These are phyloP conservation scores for Drosophila sproati DNA, from an alignment of 1,140 invertebrate species.

Conservation along the genomic window DNA sequence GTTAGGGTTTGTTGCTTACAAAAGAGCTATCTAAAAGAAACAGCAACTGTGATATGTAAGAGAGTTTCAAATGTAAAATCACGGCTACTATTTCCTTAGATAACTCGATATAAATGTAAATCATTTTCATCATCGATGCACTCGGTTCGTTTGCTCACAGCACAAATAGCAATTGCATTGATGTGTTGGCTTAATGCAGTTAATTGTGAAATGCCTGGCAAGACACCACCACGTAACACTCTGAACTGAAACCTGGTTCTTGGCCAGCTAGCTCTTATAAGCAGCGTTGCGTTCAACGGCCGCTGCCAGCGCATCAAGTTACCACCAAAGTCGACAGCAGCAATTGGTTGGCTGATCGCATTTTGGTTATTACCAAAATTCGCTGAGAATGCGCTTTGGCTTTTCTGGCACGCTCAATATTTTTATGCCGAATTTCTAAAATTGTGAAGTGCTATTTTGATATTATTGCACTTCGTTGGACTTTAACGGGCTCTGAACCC, in stretches of 20 bases:
- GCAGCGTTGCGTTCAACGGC: slow-evolving; percentile 69
- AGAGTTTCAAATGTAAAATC: slow-evolving; percentile 67
- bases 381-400: slow-evolving; percentile 58
- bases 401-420: slow-evolving; percentile 72
- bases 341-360: slow-evolving; percentile 28
- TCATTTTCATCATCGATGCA: neutral
- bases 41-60: slow-evolving; percentile 84
- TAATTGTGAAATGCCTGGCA: slow-evolving; percentile 41
- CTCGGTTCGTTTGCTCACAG: slow-evolving; percentile 20
- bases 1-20: slow-evolving; percentile 63
- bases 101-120: slow-evolving; percentile 82
- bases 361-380: slow-evolving; percentile 57
- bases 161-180: slow-evolving; percentile 81
- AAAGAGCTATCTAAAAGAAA: slow-evolving; percentile 85
- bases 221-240: slow-evolving; percentile 41
- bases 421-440: slow-evolving; percentile 79
- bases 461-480: slow-evolving; percentile 57
- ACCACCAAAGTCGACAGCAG: slow-evolving; percentile 40
- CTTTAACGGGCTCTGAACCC: slow-evolving; percentile 39
- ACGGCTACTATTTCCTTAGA: slow-evolving; percentile 85
- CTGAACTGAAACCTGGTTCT: slow-evolving; percentile 69
- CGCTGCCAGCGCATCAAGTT: slow-evolving; percentile 77
- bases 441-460: slow-evolving; percentile 36
- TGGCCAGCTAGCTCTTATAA: slow-evolving; percentile 70
- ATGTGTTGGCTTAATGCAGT: slow-evolving; percentile 88